These are phyloP conservation scores for Automeris io DNA, from an alignment of 2,888 invertebrate genomes.

Conservation along the genomic window DNA sequence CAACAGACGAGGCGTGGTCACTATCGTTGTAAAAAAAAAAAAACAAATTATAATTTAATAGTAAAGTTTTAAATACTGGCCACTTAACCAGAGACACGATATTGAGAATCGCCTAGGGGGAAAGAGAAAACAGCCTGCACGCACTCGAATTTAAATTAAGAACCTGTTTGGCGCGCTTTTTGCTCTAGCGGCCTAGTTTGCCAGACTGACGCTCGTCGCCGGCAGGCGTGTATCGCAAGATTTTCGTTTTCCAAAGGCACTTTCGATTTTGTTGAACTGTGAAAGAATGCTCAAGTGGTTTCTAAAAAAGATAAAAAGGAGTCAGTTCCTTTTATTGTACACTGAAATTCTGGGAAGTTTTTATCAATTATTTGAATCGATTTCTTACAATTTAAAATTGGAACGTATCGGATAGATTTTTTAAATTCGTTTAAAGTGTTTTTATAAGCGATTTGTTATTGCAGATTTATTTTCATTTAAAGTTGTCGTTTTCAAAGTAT, in stretches of 20 bases:
- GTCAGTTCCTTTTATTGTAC: background rate
- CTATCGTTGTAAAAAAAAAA: too few species aligned
- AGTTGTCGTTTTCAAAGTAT: too few species aligned
- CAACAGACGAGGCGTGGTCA: too few species aligned
- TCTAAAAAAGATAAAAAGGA: too few species aligned
- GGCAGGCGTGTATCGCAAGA: conserved; percentile 20
- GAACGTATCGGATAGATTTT: too few species aligned
- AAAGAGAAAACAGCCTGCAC: conserved; percentile 59
- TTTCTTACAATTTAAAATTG: background rate
- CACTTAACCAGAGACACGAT: conserved; percentile 2
- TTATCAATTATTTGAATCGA: background rate
- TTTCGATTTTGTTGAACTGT: conserved; percentile 49
- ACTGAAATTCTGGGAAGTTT: background rate
- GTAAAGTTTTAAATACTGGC: conserved; percentile 9
- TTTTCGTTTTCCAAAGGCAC: conserved; percentile 49
- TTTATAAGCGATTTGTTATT: too few species aligned
- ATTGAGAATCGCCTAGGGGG: conserved; percentile 25
- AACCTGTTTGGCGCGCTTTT: conserved; percentile 59
- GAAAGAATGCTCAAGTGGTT: conserved; percentile 23
- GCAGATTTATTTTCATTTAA: too few species aligned
- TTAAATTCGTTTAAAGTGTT: too few species aligned
- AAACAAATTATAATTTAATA: too few species aligned
- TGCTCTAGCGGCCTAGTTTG: conserved; percentile 49
- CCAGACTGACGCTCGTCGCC: conserved; percentile 15
- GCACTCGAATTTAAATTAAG: conserved; percentile 46